Evolutionary conservation across 2,113 vertebrate genomes (phyloP).

Genomic region (Phainopepla nitens): DNA sequence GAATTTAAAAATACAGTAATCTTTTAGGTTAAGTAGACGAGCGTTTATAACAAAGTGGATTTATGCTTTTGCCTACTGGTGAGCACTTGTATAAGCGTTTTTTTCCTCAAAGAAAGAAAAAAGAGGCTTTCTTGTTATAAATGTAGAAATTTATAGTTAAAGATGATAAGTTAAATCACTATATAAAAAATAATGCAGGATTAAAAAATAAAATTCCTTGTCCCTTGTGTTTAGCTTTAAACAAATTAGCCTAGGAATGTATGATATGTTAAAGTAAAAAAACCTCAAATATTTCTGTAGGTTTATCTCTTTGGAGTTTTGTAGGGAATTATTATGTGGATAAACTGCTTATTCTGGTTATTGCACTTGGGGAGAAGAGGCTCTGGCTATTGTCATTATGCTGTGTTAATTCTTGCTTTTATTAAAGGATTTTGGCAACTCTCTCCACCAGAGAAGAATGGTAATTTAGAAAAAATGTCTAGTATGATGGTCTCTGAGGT

Average conservation of each 20-base stretch:
- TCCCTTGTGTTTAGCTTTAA: background rate
- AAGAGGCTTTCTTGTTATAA: background rate
- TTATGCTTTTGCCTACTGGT: background rate
- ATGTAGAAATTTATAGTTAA: background rate
- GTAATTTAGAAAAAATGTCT: conserved; percentile 14
- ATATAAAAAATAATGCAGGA: background rate
- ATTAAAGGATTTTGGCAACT: background rate
- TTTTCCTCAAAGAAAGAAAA: background rate
- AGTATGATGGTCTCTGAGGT: background rate
- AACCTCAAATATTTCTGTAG: background rate
- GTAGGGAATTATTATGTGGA: background rate
- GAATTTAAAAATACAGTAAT: background rate
- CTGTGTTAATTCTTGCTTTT: background rate
- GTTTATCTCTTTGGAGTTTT: background rate
- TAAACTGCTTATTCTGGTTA: background rate
- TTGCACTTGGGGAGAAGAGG: background rate
- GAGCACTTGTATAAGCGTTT: background rate
- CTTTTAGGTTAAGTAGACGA: background rate
- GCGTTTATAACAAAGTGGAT: background rate
- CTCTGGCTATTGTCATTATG: background rate
- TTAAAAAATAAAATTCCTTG: background rate
- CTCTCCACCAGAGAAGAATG: background rate
- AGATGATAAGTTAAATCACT: background rate
- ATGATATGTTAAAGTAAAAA: background rate
- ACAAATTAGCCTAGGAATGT: background rate